Base-by-base conservation (phyloP, 2,888 invertebrate genomes). In the Drosophila anomelani region DNA sequence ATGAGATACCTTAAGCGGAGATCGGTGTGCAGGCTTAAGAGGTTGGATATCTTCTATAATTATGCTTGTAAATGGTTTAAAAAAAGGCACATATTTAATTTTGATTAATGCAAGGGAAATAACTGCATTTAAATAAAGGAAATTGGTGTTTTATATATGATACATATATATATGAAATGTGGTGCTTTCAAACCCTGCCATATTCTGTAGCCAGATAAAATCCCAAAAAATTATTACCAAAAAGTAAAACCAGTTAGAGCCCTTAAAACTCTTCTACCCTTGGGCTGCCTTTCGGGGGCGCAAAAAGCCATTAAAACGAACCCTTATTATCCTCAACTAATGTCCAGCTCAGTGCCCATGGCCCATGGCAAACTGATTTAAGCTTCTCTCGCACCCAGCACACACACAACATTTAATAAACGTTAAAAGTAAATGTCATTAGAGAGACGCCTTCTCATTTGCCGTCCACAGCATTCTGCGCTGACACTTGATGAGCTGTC, bases 401-500 rank as follows among this genome's bases (percentile, higher is more conserved):
- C 49, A 59, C 57, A 54, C 53, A 44, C 71, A 82, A 68, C 83
- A 85, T 88, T 89, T 88, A 89, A 89, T 87, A 89, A 87, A 80
- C 85, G 89, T 81, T 87, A 81, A 86, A 81, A 89, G 89, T 82
- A 82, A 89, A 88, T 87, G 88, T 85, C 85, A 88, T 87, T 89
- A 89, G 77, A 78, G 77, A 49, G 36, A 54, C 10, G 54, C 51
- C 62, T 38, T 32, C 57, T 41, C 47, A 62, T 44, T 36, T 4
- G 54, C 51, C 57, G 26, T 43, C 38, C 38, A 47, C 60, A 46
- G 56, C 62, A 61, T 76, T 81, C 64, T 53, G 77, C 53, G 66
- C 89, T 86, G 89, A 87, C 90, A 89, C 90, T 87, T 90, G 91
- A 90, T 91, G 90, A 85, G 91, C 90, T 90, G 90, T 91, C 91